Evolutionary conservation across 2,113 vertebrate genomes (phyloP), one percentile per base, ranked within the genome.

Genomic region (Malurus melanocephalus): DNA sequence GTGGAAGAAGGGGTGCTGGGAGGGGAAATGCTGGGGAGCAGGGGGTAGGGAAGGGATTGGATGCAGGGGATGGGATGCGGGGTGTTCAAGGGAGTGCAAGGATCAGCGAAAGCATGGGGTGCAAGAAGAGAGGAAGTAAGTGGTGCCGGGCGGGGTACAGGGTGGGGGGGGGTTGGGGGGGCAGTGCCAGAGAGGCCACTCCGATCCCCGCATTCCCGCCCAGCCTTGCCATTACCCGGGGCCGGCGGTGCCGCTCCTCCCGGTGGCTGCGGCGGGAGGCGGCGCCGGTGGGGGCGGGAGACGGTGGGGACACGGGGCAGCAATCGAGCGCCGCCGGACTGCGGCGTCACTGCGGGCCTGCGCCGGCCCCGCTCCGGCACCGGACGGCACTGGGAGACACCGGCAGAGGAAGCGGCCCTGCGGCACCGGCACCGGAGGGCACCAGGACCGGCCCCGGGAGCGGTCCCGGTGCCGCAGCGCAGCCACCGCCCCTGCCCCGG

Each of bases 301-400:
- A 21, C 28, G 21, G 21, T 38, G 49, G 62, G 43, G 16, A 53
- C 35, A 56, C 51, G 52, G 85, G 56, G 49, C 68, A 53, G 48
- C 33, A 35, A 22, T 62, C 53, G 76, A 80, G 59, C 35, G 21
- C 66, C 35, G 19, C 46, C 38, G 56, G 65, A 57, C 87, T 83
- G 79, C 87, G 65, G 71, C 71, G 86, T 51, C 86, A 82, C 86
- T 88, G 72, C 79, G 79, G 87, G 79, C 49, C 79, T 88, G 71
- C 40, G 42, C 60, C 60, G 52, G 43, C 23, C 11, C 67, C 57
- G 66, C 67, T 38, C 30, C 43, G 28, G 46, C 65, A 51, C 45
- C 53, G 16, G 42, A 28, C 45, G 28, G 46, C 65, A 51, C 45
- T 46, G 19, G 42, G 42, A 13, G 33, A 49, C 23, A 24, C 46